A percentile compares a stretch with the other conserved stretches of the same genome.
Conservation (phyloP, 1,140 invertebrate species). For the Mycetomoellerius zeteki region DNA sequence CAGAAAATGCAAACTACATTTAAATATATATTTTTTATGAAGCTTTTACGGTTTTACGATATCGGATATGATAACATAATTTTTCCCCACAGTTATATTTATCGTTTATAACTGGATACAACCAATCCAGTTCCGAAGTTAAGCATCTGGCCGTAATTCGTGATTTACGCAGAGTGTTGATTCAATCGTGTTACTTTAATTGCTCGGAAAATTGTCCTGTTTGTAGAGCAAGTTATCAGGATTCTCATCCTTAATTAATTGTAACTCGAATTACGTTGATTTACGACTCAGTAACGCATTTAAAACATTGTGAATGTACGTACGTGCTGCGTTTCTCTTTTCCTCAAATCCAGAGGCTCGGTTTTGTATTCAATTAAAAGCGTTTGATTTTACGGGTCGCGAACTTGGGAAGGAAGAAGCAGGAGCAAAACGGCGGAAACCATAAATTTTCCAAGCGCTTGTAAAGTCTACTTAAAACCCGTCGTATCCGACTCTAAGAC, state of each 20-base stretch:
- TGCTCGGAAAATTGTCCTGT: conserved; percentile 31
- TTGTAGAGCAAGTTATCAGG: neutral
- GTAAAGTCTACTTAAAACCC: conserved; percentile 35
- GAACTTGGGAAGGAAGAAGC: neutral
- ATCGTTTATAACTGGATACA: neutral
- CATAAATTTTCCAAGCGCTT: conserved; percentile 25
- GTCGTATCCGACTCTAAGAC: neutral
- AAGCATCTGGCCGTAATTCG: conserved; percentile 12
- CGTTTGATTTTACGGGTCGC: neutral
- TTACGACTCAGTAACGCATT: neutral
- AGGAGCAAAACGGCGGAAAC: neutral
- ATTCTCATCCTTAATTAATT: conserved; percentile 28
- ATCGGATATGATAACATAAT: neutral
- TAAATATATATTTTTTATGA: neutral
- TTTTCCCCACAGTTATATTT: neutral
- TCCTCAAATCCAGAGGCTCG: neutral
- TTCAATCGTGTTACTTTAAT: conserved; percentile 4
- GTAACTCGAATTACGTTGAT: neutral
- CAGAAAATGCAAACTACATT: neutral
- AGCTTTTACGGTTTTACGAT: neutral
- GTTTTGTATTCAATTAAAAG: conserved; percentile 28
- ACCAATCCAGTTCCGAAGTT: neutral
- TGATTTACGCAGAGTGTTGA: conserved; percentile 17
- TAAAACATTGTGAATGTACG: neutral
- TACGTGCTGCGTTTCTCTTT: neutral